Conservation (phyloP, 2,113 vertebrate genomes). For the Ammospiza caudacuta region DNA sequence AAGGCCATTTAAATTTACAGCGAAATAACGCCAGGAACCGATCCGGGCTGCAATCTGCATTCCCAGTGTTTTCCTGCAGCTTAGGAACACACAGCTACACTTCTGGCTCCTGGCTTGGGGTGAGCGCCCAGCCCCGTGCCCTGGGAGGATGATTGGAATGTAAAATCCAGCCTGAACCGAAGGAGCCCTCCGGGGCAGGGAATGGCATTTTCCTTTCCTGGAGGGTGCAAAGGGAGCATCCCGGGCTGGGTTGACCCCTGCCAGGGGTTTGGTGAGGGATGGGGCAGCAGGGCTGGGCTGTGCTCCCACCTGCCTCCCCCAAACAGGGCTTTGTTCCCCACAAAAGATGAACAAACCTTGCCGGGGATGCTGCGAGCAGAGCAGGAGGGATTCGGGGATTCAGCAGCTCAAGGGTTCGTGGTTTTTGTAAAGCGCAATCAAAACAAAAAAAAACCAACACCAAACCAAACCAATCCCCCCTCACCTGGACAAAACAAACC, state of each 20-base stretch:
- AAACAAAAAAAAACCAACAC: not conserved
- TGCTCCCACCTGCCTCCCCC: not conserved
- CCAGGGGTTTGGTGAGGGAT: not conserved
- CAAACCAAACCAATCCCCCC: not conserved
- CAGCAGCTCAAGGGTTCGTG: not conserved
- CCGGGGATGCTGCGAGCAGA: not conserved
- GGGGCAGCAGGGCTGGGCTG: not conserved
- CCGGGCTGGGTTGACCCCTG: not conserved
- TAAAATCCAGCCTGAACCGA: not conserved
- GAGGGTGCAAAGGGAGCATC: not conserved
- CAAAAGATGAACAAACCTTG: not conserved
- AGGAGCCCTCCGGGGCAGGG: not conserved
- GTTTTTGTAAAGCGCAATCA: not conserved
- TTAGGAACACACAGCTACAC: not conserved
- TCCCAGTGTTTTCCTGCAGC: not conserved
- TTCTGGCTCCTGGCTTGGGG: not conserved
- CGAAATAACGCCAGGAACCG: not conserved
- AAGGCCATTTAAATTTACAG: conserved; percentile 3
- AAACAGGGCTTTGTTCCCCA: not conserved
- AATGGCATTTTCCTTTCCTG: not conserved
- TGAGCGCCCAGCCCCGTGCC: not conserved
- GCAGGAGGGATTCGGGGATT: not conserved
- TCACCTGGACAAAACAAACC: not conserved
- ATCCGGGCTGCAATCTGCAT: not conserved
- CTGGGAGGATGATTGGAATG: not conserved